Conservation (phyloP, 2,888 invertebrate genomes). For the Perizoma flavofasciatum region DNA sequence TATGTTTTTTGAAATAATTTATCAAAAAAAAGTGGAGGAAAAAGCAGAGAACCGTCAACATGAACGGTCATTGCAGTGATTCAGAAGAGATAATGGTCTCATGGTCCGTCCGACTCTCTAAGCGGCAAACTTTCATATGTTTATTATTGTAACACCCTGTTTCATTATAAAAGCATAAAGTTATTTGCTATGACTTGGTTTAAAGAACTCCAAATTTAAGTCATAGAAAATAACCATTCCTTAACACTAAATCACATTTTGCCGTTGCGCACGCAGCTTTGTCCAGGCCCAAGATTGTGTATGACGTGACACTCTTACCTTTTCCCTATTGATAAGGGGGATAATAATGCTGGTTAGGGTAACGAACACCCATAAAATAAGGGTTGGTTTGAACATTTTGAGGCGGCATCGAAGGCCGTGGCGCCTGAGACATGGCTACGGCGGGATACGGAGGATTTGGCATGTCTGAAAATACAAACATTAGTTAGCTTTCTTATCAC, state of each 20-base stretch:
- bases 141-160: too few relatives aligned
- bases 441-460: slow-evolving; percentile 15
- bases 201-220: not conserved
- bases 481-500: too few relatives aligned
- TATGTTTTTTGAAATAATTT: too few relatives aligned
- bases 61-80: too few relatives aligned
- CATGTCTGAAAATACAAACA: slow-evolving; percentile 6
- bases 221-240: slow-evolving; percentile 9
- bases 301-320: slow-evolving; percentile 12
- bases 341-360: slow-evolving; percentile 18
- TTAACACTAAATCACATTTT: slow-evolving; percentile 9
- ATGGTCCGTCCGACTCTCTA: too few relatives aligned
- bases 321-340: slow-evolving; percentile 24
- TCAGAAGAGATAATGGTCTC: too few relatives aligned
- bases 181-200: not conserved
- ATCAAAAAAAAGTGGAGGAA: too few relatives aligned
- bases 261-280: not conserved
- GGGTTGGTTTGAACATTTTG: slow-evolving; percentile 13
- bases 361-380: slow-evolving; percentile 17
- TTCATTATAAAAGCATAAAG: too few relatives aligned
- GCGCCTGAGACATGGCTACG: slow-evolving; percentile 6
- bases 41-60: too few relatives aligned
- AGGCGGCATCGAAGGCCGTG: slow-evolving; percentile 15
- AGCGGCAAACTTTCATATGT: too few relatives aligned
- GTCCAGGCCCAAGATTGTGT: not conserved